Percentiles rank a stretch among this genome's conserved stretches.
These are phyloP conservation scores for Trogon melanurus DNA, from an alignment of 2,113 vertebrate genomes.

Conservation along the genomic window DNA sequence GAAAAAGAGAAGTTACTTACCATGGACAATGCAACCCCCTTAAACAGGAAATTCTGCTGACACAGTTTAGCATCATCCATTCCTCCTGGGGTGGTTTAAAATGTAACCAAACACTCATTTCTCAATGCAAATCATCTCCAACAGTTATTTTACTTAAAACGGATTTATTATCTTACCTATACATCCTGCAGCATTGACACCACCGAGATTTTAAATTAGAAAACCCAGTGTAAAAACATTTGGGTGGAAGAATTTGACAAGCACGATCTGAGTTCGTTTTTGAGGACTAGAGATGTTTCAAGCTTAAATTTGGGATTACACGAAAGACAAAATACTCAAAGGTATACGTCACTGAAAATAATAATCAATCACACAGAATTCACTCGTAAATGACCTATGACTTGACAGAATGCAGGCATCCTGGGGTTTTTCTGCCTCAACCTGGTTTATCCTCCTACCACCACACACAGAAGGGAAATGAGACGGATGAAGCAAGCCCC, in stretches of 20 bases:
- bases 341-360: not conserved
- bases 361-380: not conserved
- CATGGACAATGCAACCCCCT: slow-evolving; percentile 29
- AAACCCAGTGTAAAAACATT: not conserved
- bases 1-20: slow-evolving; percentile 76
- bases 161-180: not conserved
- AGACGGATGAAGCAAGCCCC: not conserved
- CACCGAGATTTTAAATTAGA: not conserved
- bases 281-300: not conserved
- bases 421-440: not conserved
- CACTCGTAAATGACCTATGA: not conserved
- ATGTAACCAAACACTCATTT: not conserved
- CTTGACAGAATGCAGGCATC: not conserved
- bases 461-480: not conserved
- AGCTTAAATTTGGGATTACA: not conserved
- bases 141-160: not conserved
- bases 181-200: not conserved
- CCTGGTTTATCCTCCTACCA: not conserved
- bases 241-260: not conserved
- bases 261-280: not conserved
- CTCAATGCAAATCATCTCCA: not conserved
- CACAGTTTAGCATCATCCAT: not conserved
- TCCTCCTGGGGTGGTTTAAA: not conserved
- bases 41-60: slow-evolving; percentile 10
- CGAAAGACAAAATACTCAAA: not conserved